A percentile compares a stretch with the other conserved stretches of the same genome.
phyloP scores from a whole-genome alignment of 2,797 vertebrate genomes.

The Sebastes minor region DNA sequence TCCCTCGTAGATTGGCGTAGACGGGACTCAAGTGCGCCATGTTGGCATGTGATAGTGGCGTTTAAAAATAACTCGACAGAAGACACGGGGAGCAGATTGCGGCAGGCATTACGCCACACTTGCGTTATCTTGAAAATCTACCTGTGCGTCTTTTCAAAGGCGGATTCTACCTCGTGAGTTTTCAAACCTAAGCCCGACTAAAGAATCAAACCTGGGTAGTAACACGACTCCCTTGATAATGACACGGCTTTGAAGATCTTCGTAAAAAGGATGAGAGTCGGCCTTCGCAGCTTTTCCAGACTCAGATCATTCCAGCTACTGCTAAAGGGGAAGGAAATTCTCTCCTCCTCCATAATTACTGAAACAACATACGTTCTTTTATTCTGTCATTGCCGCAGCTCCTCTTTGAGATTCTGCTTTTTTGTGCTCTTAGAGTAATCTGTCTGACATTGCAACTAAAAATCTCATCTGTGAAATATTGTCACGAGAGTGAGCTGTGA shows the following conservation, averaged over 20 bases:
- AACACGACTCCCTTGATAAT: conserved; percentile 53
- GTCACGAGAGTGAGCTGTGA: conserved; percentile 56
- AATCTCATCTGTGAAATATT: conserved; percentile 62
- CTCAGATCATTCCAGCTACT: conserved; percentile 46
- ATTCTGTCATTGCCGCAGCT: conserved; percentile 48
- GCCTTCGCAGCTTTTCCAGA: conserved; percentile 58
- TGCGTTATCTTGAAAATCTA: conserved; percentile 45
- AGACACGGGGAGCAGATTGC: conserved; percentile 21
- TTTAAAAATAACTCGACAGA: conserved; percentile 48
- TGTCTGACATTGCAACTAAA: conserved; percentile 72
- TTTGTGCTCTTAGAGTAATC: conserved; percentile 57
- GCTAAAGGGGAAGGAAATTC: conserved; percentile 38
- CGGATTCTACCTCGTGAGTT: conserved; percentile 25
- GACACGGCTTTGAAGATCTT: conserved; percentile 61
- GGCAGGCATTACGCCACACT: conserved; percentile 15
- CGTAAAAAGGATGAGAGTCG: conserved; percentile 47
- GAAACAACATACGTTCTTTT: conserved; percentile 61
- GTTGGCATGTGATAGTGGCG: background rate
- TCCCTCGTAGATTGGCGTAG: background rate
- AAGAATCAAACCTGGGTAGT: conserved; percentile 48
- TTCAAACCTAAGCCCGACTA: conserved; percentile 33
- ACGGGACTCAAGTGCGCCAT: conserved; percentile 1
- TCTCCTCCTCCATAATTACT: conserved; percentile 68
- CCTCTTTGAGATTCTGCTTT: conserved; percentile 31
- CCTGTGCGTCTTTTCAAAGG: conserved; percentile 44